Evolutionary conservation across 1,140 invertebrate genomes (phyloP), one percentile per base, ranked within the genome.

Genomic region (Maconellicoccus hirsutus): DNA sequence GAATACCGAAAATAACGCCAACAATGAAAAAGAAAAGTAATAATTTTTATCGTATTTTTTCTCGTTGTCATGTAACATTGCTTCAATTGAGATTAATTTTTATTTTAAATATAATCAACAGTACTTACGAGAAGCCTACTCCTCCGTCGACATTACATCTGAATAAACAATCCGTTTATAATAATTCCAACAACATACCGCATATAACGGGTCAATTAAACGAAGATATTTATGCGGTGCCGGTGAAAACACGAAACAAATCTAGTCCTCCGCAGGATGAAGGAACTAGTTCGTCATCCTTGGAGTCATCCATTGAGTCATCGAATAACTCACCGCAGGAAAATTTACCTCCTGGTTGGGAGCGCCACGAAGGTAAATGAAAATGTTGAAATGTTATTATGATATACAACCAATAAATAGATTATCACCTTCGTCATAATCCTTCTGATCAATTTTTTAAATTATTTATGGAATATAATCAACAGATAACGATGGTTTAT

Each of bases 401-500:
- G n/a, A n/a, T n/a, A n/a, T n/a, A n/a, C n/a, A n/a, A n/a, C n/a
- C n/a, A n/a, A n/a, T n/a, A n/a, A n/a, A n/a, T n/a, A n/a, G n/a
- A n/a, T n/a, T n/a, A n/a, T n/a, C n/a, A n/a, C n/a, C n/a, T n/a
- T n/a, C n/a, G n/a, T n/a, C n/a, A n/a, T 22, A 29, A n/a, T 26
- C n/a, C 1, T 19, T 23, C 8, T 29, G 26, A 27, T 27, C 22
- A 38, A 27, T 70, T 70, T 66, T n/a, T 8, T 29, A 59, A 27
- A 21, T 3, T 73, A 10, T 14, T 16, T 23, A 59, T 33, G 26
- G 59, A 10, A 25, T 59, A 22, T 59, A n/a, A 25, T 42, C 78
- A 83, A 72, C 81, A 93, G 94, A 96, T 82, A 91, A 90, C 76
- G 89, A 91, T 79, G 93, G 93, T 14, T 89, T 93, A 1, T 98